phyloP scores from a whole-genome alignment of 2,888 invertebrate species.

The Biston stratarius region DNA sequence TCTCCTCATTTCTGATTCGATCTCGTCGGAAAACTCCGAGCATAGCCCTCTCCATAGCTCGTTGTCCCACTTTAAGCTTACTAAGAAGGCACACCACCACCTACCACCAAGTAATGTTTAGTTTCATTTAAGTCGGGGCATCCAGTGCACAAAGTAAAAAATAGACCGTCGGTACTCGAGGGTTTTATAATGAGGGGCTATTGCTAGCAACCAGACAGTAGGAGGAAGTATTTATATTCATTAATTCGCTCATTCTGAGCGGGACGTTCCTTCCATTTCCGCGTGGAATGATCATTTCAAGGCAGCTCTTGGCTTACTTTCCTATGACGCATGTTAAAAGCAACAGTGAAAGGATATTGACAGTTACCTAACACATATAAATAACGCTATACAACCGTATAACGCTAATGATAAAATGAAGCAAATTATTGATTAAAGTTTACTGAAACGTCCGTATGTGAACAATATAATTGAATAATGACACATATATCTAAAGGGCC shows the following conservation, averaged over 20 bases:
- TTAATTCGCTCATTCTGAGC: slow-evolving; percentile 6
- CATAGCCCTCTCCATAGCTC: no score
- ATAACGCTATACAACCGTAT: not conserved
- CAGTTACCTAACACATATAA: not conserved
- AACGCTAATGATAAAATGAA: no score
- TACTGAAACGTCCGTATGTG: no score
- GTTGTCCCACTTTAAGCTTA: no score
- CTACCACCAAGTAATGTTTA: no score
- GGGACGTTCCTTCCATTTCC: slow-evolving; percentile 15
- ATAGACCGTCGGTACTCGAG: not conserved
- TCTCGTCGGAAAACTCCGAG: no score
- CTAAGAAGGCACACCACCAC: no score
- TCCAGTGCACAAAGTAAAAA: not conserved
- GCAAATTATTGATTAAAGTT: no score
- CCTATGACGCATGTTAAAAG: slow-evolving; percentile 1
- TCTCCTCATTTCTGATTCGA: no score
- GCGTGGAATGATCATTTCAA: slow-evolving; percentile 18
- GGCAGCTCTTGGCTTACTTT: slow-evolving; percentile 9
- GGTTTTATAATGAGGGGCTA: not conserved
- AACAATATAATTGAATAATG: no score
- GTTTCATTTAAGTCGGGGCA: no score
- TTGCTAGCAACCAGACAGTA: slow-evolving; percentile 1
- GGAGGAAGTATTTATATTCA: slow-evolving; percentile 23
- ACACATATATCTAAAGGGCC: no score
- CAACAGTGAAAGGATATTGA: slow-evolving; percentile 10